Evolutionary conservation across 1,140 invertebrate genomes (phyloP).

Genomic region (Leguminivora glycinivorella): DNA sequence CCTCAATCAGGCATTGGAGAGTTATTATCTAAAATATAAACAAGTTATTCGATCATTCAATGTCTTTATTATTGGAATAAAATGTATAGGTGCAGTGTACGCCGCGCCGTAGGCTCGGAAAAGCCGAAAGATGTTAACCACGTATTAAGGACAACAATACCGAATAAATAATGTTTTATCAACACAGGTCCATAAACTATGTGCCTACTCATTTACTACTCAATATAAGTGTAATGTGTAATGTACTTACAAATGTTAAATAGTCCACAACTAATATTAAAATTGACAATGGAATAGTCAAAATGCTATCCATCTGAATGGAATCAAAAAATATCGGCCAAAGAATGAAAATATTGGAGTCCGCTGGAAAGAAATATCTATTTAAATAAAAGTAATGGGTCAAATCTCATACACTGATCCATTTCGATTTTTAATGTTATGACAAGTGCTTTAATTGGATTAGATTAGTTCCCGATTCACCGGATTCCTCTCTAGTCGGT

Average conservation of each 20-base stretch:
- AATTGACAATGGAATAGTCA: constrained; percentile 34
- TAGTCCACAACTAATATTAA: constrained; percentile 34
- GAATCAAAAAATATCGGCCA: constrained; percentile 42
- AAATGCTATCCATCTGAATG: constrained; percentile 32
- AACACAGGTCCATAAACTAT: no score
- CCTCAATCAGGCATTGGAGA: constrained; percentile 39
- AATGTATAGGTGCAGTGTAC: neutral
- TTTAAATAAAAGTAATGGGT: neutral
- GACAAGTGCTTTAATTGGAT: no score
- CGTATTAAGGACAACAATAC: no score
- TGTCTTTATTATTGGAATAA: neutral
- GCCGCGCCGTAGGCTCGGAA: no score
- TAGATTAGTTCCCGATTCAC: no score
- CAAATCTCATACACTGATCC: no score
- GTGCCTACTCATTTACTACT: no score
- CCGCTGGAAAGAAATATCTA: constrained; percentile 31
- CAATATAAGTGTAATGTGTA: no score
- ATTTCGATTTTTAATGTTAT: no score
- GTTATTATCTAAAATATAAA: constrained; percentile 38
- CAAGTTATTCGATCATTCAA: neutral
- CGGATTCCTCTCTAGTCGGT: no score
- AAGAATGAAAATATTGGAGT: constrained; percentile 31
- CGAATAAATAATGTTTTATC: no score
- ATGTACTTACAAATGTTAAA: constrained; percentile 35
- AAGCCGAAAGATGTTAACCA: no score